Percentiles rank a stretch among this genome's conserved stretches.
Conservation (phyloP, 2,888 invertebrate species). For the Oxycera nigricornis region DNA sequence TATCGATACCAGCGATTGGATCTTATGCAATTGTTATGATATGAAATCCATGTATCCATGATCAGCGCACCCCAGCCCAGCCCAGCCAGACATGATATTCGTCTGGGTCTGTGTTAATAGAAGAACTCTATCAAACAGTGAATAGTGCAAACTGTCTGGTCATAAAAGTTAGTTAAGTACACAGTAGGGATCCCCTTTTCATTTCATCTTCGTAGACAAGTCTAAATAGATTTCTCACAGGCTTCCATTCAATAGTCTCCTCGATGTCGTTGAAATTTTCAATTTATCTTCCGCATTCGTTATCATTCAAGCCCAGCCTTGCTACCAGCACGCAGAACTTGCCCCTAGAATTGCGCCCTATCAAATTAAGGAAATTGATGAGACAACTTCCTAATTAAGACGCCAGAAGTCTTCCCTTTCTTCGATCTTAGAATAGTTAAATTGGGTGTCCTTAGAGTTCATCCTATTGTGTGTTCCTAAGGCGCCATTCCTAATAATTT, state of each 20-base stretch:
- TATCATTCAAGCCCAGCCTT: background rate
- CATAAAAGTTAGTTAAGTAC: background rate
- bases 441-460: background rate
- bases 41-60: too few relatives aligned
- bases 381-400: constrained; percentile 6
- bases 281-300: background rate
- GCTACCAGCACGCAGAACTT: background rate
- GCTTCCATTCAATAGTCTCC: background rate
- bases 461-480: background rate
- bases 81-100: too few relatives aligned
- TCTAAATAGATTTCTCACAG: background rate
- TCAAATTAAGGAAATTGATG: background rate
- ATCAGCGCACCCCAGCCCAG: too few relatives aligned
- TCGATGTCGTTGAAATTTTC: background rate
- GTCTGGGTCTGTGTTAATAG: background rate
- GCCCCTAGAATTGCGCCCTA: background rate
- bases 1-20: too few relatives aligned
- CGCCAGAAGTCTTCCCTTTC: too few relatives aligned
- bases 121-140: background rate
- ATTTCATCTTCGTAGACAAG: background rate
- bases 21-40: too few relatives aligned
- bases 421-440: too few relatives aligned
- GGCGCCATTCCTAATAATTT: background rate
- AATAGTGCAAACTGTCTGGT: background rate
- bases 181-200: background rate